These are phyloP conservation scores for Sebastes aleutianus DNA, from an alignment of 2,797 vertebrate species.

Conservation along the genomic window DNA sequence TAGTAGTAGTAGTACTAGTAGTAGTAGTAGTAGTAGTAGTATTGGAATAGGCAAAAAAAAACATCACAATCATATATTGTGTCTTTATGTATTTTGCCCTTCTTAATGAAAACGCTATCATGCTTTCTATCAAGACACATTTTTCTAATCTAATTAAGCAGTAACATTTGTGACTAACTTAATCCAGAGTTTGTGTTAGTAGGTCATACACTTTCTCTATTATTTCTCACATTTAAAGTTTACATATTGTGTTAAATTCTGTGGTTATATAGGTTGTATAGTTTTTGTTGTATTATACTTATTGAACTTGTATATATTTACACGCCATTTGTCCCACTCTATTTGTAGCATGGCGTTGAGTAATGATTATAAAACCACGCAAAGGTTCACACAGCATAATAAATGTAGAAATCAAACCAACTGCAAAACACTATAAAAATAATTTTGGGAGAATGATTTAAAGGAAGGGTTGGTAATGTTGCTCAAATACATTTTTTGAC, in stretches of 20 bases:
- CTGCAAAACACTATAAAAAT: neutral
- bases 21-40: neutral
- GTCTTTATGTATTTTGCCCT: neutral
- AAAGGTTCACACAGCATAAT: neutral
- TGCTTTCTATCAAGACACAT: neutral
- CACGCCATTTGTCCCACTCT: neutral
- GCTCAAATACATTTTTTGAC: too few species aligned
- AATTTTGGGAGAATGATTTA: neutral
- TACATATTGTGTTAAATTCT: neutral
- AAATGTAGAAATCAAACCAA: neutral
- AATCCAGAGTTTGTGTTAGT: neutral
- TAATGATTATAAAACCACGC: neutral
- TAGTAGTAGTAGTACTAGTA: neutral
- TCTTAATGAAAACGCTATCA: neutral
- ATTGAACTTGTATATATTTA: neutral
- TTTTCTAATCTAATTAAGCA: neutral
- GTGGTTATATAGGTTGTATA: neutral
- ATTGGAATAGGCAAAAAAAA: too few species aligned
- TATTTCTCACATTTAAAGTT: neutral
- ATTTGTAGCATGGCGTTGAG: neutral
- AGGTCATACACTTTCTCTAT: neutral
- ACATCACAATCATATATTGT: neutral
- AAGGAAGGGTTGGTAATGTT: too few species aligned
- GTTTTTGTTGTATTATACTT: neutral
- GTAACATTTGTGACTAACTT: neutral